Percentiles rank a stretch among this genome's conserved stretches.
These are phyloP conservation scores for Halichoeres trimaculatus DNA, from an alignment of 2,113 vertebrate species.

Conservation along the genomic window DNA sequence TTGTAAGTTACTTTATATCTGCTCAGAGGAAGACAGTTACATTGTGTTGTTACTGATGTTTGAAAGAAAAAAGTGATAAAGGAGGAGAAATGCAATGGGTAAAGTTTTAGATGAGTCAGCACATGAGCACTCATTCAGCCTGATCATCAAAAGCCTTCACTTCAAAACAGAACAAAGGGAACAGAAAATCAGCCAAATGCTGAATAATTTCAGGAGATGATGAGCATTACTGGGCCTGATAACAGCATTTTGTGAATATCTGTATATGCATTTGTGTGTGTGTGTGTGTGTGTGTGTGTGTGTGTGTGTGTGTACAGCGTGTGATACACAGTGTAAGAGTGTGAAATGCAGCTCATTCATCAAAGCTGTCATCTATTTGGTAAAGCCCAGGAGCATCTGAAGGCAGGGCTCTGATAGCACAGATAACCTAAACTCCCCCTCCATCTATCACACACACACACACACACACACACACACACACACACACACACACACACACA, in stretches of 20 bases:
- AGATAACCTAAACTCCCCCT: slow-evolving; percentile 65
- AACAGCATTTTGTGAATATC: slow-evolving; percentile 4
- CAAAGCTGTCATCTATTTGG: slow-evolving; percentile 64
- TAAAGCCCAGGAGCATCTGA: slow-evolving; percentile 61
- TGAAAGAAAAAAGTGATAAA: slow-evolving; percentile 28
- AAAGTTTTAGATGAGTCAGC: slow-evolving; percentile 49
- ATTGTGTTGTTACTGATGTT: slow-evolving; percentile 9
- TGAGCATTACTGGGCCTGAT: background rate
- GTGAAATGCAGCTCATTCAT: slow-evolving; percentile 68
- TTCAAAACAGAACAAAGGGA: slow-evolving; percentile 13
- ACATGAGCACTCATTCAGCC: background rate
- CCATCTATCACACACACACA: slow-evolving; percentile 37
- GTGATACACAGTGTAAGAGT: slow-evolving; percentile 38
- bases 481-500: background rate
- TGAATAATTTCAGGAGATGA: background rate
- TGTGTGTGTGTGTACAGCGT: slow-evolving; percentile 1
- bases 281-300: background rate
- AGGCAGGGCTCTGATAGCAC: slow-evolving; percentile 52
- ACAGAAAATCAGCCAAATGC: slow-evolving; percentile 12
- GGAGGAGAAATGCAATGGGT: slow-evolving; percentile 13
- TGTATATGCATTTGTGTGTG: slow-evolving; percentile 6
- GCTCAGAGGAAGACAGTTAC: background rate
- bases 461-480: slow-evolving; percentile 2
- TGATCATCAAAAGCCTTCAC: slow-evolving; percentile 18
- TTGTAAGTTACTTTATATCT: slow-evolving; percentile 14